Evolutionary conservation across 2,888 invertebrate genomes (phyloP).

Genomic region (Bruchidius siliquastri): DNA sequence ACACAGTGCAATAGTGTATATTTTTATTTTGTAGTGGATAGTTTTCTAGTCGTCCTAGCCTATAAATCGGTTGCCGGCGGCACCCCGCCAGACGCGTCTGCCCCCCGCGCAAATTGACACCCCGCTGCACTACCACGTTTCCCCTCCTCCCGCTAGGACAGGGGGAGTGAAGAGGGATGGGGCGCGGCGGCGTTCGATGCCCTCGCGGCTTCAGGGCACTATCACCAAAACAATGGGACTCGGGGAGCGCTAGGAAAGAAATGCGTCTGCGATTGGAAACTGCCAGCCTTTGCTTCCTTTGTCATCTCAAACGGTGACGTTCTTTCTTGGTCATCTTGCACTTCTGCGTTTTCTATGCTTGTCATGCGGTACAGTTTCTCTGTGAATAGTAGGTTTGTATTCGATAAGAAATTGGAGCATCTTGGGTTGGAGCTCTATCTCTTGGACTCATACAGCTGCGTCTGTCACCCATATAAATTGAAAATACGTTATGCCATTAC

Average conservation of each 20-base stretch:
- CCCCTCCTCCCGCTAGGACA: background rate
- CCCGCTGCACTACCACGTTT: background rate
- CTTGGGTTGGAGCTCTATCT: no score
- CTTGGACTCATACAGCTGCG: no score
- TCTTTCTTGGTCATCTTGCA: background rate
- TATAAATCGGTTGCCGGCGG: background rate
- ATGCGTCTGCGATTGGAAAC: background rate
- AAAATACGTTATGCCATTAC: no score
- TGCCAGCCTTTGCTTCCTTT: background rate
- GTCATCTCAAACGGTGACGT: background rate
- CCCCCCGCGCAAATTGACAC: constrained; percentile 1
- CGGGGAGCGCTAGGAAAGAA: background rate
- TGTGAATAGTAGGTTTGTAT: no score
- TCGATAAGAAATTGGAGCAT: no score
- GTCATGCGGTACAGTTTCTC: background rate
- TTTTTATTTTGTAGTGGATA: no score
- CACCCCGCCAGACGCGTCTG: background rate
- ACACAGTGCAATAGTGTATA: no score
- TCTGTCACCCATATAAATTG: no score
- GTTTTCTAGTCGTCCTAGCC: background rate
- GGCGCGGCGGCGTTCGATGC: constrained; percentile 24
- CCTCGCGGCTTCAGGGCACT: constrained; percentile 12
- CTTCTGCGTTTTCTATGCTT: background rate
- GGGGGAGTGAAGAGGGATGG: constrained; percentile 3
- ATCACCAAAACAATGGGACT: background rate